These are phyloP conservation scores for Aplysia californica DNA, from an alignment of 1,140 invertebrate species.

Conservation along the genomic window DNA sequence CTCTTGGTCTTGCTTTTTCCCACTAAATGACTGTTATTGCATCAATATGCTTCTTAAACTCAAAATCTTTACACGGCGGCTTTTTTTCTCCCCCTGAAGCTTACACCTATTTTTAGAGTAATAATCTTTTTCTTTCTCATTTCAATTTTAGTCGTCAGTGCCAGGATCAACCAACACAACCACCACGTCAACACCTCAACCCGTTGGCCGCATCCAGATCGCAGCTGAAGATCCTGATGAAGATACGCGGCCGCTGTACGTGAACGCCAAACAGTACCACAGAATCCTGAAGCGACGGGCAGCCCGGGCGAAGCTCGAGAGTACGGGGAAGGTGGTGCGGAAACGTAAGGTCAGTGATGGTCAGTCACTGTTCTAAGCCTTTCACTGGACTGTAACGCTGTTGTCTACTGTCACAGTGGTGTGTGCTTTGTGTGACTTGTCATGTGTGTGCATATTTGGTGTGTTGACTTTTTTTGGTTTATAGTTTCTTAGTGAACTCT, in stretches of 20 bases:
- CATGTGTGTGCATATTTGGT: background rate
- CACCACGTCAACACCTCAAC: conserved; percentile 13
- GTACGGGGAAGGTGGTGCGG: conserved; percentile 73
- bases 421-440: background rate
- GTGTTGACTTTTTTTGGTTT: background rate
- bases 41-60: too few species aligned
- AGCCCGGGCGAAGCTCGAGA: conserved; percentile 66
- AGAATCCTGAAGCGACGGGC: conserved; percentile 66
- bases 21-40: too few species aligned
- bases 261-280: conserved; percentile 93
- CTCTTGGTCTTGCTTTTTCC: too few species aligned
- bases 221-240: conserved; percentile 63
- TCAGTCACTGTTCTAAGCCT: conserved; percentile 30
- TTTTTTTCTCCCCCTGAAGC: too few species aligned
- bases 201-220: conserved; percentile 74
- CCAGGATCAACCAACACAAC: conserved; percentile 71
- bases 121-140: too few species aligned
- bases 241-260: conserved; percentile 84
- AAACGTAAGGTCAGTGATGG: conserved; percentile 34
- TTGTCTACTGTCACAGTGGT: too few species aligned
- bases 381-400: conserved; percentile 23
- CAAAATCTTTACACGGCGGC: too few species aligned
- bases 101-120: too few species aligned
- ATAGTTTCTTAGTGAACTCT: background rate
- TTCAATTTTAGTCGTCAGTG: conserved; percentile 48